Evolutionary conservation across 30 jellyfish, hydroid and myxozoan species (phyloP).

Genomic region (Pseudorhiza aurosa): DNA sequence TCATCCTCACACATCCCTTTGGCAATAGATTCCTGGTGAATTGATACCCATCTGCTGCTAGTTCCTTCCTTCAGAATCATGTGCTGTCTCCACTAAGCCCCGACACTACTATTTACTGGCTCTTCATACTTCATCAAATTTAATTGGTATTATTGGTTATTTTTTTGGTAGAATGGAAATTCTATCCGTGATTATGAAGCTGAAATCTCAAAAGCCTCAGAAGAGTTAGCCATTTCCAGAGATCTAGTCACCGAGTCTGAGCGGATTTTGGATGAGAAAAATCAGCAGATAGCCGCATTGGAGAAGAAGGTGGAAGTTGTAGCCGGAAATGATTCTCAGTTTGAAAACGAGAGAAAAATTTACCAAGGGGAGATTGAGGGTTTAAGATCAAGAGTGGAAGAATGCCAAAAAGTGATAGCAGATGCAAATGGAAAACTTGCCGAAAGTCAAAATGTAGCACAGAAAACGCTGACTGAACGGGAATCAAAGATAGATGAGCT

Average conservation of each 20-base stretch:
- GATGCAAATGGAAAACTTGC: conserved; percentile 5
- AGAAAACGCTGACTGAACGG: conserved; percentile 18
- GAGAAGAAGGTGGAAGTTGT: conserved; percentile 33
- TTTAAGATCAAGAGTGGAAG: conserved; percentile 44
- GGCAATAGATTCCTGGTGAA: no score
- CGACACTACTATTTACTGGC: no score
- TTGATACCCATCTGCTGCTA: no score
- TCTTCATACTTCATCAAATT: no score
- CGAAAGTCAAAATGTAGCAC: not conserved
- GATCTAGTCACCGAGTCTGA: conserved; percentile 36
- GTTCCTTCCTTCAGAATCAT: no score
- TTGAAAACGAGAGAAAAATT: conserved; percentile 19
- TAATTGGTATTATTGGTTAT: not conserved
- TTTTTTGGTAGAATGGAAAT: conserved; percentile 29
- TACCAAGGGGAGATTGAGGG: conserved; percentile 55
- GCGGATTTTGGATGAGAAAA: conserved; percentile 6
- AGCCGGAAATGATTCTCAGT: conserved; percentile 10
- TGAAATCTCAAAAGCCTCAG: conserved; percentile 40
- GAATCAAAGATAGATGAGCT: conserved; percentile 71
- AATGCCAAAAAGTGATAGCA: conserved; percentile 51
- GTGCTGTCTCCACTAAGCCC: no score
- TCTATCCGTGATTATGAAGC: conserved; percentile 43
- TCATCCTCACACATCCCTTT: no score
- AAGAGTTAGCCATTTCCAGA: conserved; percentile 27
- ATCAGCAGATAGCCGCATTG: conserved; percentile 18